Evolutionary conservation across 2,888 invertebrate genomes (phyloP).

Genomic region (Cryptocephalus primarius): DNA sequence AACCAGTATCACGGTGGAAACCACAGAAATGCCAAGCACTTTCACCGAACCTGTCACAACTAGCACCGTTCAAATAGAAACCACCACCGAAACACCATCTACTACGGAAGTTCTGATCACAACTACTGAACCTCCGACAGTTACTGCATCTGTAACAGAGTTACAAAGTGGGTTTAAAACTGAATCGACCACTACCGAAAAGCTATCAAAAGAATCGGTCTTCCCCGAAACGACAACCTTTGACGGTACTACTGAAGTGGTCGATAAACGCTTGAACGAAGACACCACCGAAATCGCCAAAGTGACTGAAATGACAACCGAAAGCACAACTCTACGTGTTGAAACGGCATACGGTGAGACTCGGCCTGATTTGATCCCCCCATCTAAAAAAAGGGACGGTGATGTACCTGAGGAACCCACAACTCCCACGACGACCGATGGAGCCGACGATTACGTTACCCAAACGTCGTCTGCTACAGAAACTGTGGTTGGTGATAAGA

Average conservation of each 20-base stretch:
- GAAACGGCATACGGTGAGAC: too few species aligned
- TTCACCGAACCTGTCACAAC: background rate
- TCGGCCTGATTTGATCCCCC: too few species aligned
- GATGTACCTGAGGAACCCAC: background rate
- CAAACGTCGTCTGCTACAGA: constrained; percentile 30
- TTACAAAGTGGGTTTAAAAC: background rate
- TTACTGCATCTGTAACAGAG: constrained; percentile 5
- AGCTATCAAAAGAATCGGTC: too few species aligned
- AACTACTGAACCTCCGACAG: constrained; percentile 2
- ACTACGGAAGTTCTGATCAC: background rate
- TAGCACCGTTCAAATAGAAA: too few species aligned
- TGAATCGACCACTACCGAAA: background rate
- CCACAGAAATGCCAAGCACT: background rate
- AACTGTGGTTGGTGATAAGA: constrained; percentile 27
- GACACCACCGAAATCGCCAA: background rate
- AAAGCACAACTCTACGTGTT: background rate
- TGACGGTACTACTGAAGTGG: constrained; percentile 16
- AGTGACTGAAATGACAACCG: background rate
- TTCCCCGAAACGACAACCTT: background rate
- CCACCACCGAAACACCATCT: background rate
- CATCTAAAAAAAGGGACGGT: too few species aligned
- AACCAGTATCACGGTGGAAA: constrained; percentile 15
- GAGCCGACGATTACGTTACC: background rate
- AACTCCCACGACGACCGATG: background rate
- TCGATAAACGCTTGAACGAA: background rate